phyloP scores from a whole-genome alignment of 2,113 vertebrate genomes.

The Psilopsiagon aurifrons region DNA sequence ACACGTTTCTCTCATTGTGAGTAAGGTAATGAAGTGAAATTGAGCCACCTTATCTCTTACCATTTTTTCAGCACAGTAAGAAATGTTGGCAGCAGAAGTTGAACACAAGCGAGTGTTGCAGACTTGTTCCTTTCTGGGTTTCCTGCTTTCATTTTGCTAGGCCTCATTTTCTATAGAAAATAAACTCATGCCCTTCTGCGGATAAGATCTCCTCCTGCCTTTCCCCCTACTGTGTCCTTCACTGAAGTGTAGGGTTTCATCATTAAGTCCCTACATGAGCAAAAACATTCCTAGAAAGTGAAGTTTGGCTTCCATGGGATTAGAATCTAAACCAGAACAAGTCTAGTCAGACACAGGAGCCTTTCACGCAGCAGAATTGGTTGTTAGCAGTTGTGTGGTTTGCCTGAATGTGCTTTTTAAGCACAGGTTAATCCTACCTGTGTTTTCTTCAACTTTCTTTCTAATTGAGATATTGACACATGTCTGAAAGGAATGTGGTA shows the following conservation, averaged over 20 bases:
- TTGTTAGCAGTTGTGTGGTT: background rate
- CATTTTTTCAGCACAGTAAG: background rate
- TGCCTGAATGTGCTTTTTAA: constrained; percentile 11
- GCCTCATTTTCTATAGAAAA: background rate
- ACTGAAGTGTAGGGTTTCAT: constrained; percentile 38
- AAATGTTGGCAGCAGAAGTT: background rate
- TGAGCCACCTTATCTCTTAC: background rate
- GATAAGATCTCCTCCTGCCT: background rate
- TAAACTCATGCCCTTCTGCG: background rate
- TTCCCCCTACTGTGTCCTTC: background rate
- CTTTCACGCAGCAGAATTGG: background rate
- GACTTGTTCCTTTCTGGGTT: background rate
- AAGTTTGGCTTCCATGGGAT: constrained; percentile 34
- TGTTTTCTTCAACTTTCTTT: background rate
- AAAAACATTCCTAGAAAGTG: constrained; percentile 53
- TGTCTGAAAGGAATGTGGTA: background rate
- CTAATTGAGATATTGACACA: fast-evolving
- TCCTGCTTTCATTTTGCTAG: background rate
- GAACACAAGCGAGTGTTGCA: background rate
- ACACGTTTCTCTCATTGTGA: background rate
- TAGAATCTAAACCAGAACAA: constrained; percentile 39
- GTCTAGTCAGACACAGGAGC: background rate
- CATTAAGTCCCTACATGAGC: constrained; percentile 28
- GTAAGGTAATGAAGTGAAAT: background rate
- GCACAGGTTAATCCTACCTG: background rate